Base-by-base conservation (phyloP, 2,797 vertebrate genomes). In the Odontamblyopus lacepedii region DNA sequence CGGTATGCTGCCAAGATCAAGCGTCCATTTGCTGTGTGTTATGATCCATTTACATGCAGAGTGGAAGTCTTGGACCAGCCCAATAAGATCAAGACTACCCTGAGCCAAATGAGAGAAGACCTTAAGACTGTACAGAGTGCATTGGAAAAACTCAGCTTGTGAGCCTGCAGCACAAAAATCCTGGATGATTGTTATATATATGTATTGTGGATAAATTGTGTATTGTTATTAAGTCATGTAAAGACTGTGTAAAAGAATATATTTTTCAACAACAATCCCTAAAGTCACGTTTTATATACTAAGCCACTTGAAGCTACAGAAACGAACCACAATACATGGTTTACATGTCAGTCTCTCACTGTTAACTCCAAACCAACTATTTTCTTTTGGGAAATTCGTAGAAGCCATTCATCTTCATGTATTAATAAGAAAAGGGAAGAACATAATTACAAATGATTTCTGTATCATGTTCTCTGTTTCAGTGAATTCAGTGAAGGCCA, bases 21-120 rank as follows among this genome's bases (percentile, higher is more conserved):
- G 88, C 95, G 93, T 19, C 84, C 92, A 6, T 96, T 96, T 75
- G 86, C 89, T 0, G 84, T 96, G 19, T 87, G 38, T 71, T 96
- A 95, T 0, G 80, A 95, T 73, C 93, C 94, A 0, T 93, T 95
- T 76, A 96, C 93, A 78, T 93, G 90, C 89, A 93, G 89, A 48
- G 13, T 94, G 68, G 92, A 96, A 59, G 83, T 96, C 29, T 75
- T 96, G 73, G 91, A 94, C 69, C 89, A 90, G 70, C 78, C 91
- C 30, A 76, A 85, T 53, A 94, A 96, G 89, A 88, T 95, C 80
- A 94, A 95, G 73, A 92, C 79, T 3, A 77, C 78, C 27, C 82
- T 96, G 69, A 78, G 75, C 38, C 91, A 92, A 74, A 91, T 94
- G 73, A 94, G 92, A 77, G 92, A 93, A 11, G 94, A 95, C 16